A percentile compares a stretch with the other conserved stretches of the same genome.
phyloP scores from a whole-genome alignment of 2,888 invertebrate genomes.

The Heterodera filipjevi region DNA sequence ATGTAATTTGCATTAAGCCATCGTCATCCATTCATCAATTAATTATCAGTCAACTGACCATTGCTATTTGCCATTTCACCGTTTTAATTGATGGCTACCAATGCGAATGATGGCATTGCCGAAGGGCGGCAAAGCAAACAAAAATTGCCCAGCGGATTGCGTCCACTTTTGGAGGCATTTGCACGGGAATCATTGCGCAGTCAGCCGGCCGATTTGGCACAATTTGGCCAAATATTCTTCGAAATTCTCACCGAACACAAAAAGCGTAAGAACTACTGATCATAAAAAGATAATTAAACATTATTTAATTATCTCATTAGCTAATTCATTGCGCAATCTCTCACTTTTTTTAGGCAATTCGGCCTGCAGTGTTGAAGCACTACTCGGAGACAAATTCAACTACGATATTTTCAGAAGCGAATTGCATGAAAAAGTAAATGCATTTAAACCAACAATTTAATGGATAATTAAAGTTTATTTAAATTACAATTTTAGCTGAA shows the following conservation, averaged over 20 bases:
- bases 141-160: conserved; percentile 57
- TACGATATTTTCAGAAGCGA: conserved; percentile 62
- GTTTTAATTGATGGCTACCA: not conserved
- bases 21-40: not conserved
- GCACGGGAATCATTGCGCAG: conserved; percentile 50
- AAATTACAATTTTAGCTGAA: conserved; percentile 46
- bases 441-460: not conserved
- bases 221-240: conserved; percentile 59
- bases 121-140: not conserved
- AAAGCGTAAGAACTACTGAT: conserved; percentile 44
- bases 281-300: not conserved
- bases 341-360: conserved; percentile 49
- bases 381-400: conserved; percentile 50
- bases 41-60: not conserved
- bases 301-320: not conserved
- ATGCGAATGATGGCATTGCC: not conserved
- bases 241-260: conserved; percentile 54
- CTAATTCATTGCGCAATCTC: too few relatives aligned
- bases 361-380: conserved; percentile 45
- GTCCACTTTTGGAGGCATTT: conserved; percentile 59
- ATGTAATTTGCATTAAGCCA: not conserved
- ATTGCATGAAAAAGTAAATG: conserved; percentile 65
- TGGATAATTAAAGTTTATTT: conserved; percentile 38
- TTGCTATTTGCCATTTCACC: not conserved
- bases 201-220: conserved; percentile 57